phyloP scores from a whole-genome alignment of 1,140 invertebrate genomes.

The Holotrichia oblita region DNA sequence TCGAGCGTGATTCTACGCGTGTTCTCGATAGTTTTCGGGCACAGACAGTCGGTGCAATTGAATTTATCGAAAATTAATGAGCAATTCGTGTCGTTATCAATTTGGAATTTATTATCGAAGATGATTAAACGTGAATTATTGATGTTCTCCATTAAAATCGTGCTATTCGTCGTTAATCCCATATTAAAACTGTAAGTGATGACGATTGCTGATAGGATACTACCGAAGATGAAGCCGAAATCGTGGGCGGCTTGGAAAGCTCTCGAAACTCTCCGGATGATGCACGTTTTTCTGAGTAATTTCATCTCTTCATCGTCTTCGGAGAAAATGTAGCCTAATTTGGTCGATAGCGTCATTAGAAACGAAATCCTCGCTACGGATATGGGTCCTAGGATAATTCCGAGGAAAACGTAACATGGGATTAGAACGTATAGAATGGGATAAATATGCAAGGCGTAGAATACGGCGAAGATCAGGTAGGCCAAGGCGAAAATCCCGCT shows the following conservation, averaged over 20 bases:
- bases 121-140: background rate
- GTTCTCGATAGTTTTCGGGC: background rate
- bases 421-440: conserved; percentile 70
- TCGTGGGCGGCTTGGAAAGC: conserved; percentile 67
- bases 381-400: conserved; percentile 65
- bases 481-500: conserved; percentile 64
- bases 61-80: background rate
- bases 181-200: conserved; percentile 57
- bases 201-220: conserved; percentile 62
- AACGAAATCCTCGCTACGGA: conserved; percentile 67
- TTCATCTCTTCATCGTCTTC: conserved; percentile 66
- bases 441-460: conserved; percentile 69
- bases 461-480: conserved; percentile 65
- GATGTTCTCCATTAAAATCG: background rate
- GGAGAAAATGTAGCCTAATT: conserved; percentile 67
- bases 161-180: background rate
- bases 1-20: background rate
- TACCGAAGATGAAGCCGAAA: conserved; percentile 67
- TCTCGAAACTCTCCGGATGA: conserved; percentile 59
- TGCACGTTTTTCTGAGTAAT: conserved; percentile 61
- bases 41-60: conserved; percentile 12
- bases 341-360: conserved; percentile 68
- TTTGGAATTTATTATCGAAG: background rate
- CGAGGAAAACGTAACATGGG: conserved; percentile 69
- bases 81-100: conserved; percentile 23